Evolutionary conservation across 2,797 vertebrate genomes (phyloP), one percentile per base, ranked within the genome.

Genomic region (Gymnodraco acuticeps): DNA sequence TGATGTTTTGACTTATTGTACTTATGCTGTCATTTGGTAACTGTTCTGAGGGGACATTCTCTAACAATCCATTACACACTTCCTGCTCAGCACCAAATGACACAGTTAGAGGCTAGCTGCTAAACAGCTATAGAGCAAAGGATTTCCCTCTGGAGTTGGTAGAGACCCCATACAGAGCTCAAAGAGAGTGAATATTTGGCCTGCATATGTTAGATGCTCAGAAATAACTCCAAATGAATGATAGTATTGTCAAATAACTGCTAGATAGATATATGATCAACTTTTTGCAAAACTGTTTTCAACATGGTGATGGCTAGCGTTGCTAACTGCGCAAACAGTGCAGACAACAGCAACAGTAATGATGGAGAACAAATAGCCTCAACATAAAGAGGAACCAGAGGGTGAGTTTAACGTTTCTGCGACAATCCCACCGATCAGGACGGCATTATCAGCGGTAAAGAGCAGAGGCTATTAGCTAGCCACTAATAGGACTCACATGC

Each of bases 191-290:
- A 58, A 59, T 19, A 45, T 51, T 31, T 5, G 4, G 10, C 53
- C 20, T 42, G n/a, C 5, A 20, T 52, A 41, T 14, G 0, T 53
- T 16, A 16, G 55, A 23, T 33, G 4, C 10, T 27, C 20, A 52
- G 5, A 45, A 71, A 38, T 15, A 60, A 70, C n/a, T 70, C 48
- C 9, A 45, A 45, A 46, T 43, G 9, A 52, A 46, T 17, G 12
- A 13, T n/a, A 14, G 42, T 67, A 42, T 33, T 12, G 4, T 14
- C 31, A 13, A 10, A 23, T 20, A 27, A 42, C 47, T 51, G 54
- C n/a, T 58, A 19, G 27, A 50, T 58, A 31, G 23, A 2, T 33
- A 41, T 31, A 47, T 46, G 8, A 15, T 13, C 47, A 64, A 33
- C 15, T 47, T 20, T 31, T 47, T 19, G 9, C 16, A 33, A 5